Base-by-base conservation (phyloP, 2,888 invertebrate genomes). In the Phasia obesa region DNA sequence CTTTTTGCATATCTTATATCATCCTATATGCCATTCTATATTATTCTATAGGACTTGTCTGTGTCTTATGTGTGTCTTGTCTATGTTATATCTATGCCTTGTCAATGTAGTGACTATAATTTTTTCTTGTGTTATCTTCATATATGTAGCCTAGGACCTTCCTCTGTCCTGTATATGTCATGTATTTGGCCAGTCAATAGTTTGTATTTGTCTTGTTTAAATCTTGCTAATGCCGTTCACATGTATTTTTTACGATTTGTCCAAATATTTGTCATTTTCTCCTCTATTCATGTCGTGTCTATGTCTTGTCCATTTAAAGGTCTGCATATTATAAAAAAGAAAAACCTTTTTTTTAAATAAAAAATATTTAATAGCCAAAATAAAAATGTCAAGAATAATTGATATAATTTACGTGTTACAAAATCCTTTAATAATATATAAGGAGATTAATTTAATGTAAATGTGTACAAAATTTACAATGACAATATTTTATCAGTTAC, bases 401-500 rank as follows among this genome's bases (percentile, higher is more conserved):
- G 6, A n/a, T 25, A n/a, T n/a, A 3, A 25, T 59, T 47, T 49
- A 49, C 49, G 15, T 35, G 15, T 60, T 49, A 2, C 1, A 35
- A 47, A 53, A 31, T 55, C 23, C 15, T 23, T 44, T 47, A n/a
- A n/a, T n/a, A n/a, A n/a, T n/a, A n/a, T 17, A 38, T 31, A 19
- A 9, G 15, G 31, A 62, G 57, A 13, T 71, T 38, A 42, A 47
- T 69, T 75, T 38, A 57, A n/a, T 9, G 59, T 17, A 38, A 71
- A 55, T 19, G n/a, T n/a, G n/a, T n/a, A n/a, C n/a, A n/a, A n/a
- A n/a, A n/a, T n/a, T 11, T 25, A 11, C 23, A 44, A 17, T 38
- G 23, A 60, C 53, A 64, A 70, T 81, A 70, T 70, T 57, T 70
- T 75, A 70, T 42, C 42, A 75, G 62, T 75, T 70, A 35, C 21